A percentile compares a stretch with the other conserved stretches of the same genome.
These are phyloP conservation scores for Notarius lentiginosus DNA, from an alignment of 2,113 vertebrate genomes.

Conservation along the genomic window DNA sequence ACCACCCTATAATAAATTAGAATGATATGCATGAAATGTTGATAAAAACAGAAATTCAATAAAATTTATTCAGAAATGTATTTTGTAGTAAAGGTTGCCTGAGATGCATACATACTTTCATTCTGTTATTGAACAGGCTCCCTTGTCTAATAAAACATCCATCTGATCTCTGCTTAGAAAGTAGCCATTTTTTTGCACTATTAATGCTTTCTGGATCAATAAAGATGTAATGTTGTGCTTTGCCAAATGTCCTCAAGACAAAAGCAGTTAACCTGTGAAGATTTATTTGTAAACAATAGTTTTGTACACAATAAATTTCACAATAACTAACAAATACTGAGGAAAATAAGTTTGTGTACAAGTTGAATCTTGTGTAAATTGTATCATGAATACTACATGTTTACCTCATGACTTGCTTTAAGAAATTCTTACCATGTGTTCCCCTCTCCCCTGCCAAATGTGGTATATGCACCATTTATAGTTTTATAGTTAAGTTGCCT, in stretches of 20 bases:
- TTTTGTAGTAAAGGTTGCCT: not conserved
- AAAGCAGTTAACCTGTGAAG: slow-evolving; percentile 81
- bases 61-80: not conserved
- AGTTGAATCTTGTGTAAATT: not conserved
- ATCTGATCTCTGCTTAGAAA: slow-evolving; percentile 61
- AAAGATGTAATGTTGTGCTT: slow-evolving; percentile 68
- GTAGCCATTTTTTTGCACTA: slow-evolving; percentile 67
- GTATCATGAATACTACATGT: not conserved
- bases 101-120: slow-evolving; percentile 69
- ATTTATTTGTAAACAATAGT: not conserved
- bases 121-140: slow-evolving; percentile 74
- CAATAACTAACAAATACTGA: not conserved
- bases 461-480: slow-evolving; percentile 73
- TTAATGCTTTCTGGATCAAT: slow-evolving; percentile 61
- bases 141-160: slow-evolving; percentile 76
- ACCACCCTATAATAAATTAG: slow-evolving; percentile 69
- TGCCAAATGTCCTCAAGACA: slow-evolving; percentile 62
- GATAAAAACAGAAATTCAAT: not conserved
- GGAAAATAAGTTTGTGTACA: not conserved
- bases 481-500: slow-evolving; percentile 78
- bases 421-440: slow-evolving; percentile 84
- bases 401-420: not conserved
- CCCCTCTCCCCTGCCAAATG: slow-evolving; percentile 48
- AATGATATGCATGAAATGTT: not conserved
- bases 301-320: not conserved